Base-by-base conservation (phyloP, 2,888 invertebrate genomes). In the Drosophila percnosoma region DNA sequence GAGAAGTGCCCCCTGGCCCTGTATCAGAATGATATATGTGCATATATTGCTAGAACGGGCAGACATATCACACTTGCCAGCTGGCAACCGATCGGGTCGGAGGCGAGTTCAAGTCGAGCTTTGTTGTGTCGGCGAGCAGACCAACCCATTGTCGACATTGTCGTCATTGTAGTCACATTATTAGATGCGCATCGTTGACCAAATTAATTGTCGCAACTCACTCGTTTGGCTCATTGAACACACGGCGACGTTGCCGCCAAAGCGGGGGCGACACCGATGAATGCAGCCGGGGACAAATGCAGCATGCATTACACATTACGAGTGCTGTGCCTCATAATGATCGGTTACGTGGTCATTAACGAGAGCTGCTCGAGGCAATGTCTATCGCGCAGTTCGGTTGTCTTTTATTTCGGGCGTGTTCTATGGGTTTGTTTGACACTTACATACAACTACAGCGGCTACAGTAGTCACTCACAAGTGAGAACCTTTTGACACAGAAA, bases 161-260 rank as follows among this genome's bases (percentile, higher is more conserved):
- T 84, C 83, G 82, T 73, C 83, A 82, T 87, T 86, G 80, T 83
- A 84, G 78, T 69, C 82, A 80, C 85, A 90, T 88, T 89, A 90
- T 89, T 87, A 89, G 90, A 87, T 66, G 75, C 87, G 85, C 88
- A 76, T 88, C 89, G 85, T 73, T 89, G 90, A 61, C 76, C 75
- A 82, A 86, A 83, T 81, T 88, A 89, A 89, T 88, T 85, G 85
- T 80, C 72, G 62, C 61, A 65, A 63, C 64, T 21, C 66, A 52
- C 29, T 60, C 63, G 71, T 58, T 70, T 75, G 69, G 58, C 69
- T 80, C 75, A 73, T 69, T 75, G 75, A 53, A 68, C 75, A 75
- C 45, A 45, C 45, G 45, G 61, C 24, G 52, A 52, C 58, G 49
- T 58, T 67, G 68, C 54, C 18, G 73, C 59, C 60, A 67, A 45